Evolutionary conservation across 1,140 invertebrate species (phyloP), one percentile per base, ranked within the genome.

Genomic region (Plodia interpunctella): DNA sequence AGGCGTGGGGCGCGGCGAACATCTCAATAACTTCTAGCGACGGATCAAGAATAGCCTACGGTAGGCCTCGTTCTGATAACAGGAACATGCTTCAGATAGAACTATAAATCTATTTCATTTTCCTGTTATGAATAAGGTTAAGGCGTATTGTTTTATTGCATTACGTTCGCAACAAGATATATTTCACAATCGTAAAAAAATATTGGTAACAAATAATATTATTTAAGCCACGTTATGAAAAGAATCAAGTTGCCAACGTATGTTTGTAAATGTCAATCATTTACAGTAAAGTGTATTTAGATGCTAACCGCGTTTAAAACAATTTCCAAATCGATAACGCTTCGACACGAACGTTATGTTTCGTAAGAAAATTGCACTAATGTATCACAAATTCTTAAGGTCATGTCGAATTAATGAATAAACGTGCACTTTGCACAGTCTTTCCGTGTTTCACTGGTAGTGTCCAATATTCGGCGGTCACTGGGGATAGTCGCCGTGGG

Each of bases 321-420:
- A 44, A 44, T 44, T 44, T 44, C 38, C 38, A n/a, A 44, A 44
- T 44, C 38, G 38, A 44, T 44, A 44, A 44, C 38, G 38, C 38
- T 44, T 44, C 38, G 38, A 44, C 38, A 44, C 38, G 38, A 44
- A 44, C 38, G 38, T 44, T 44, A 44, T 44, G 38, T 44, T 15
- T 59, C 73, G 70, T 64, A 68, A 72, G 83, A 78, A 74, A 62
- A 83, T 83, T 87, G 78, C 83, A 86, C 83, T 76, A 60, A 74
- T 74, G 74, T 78, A 82, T 87, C 80, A 87, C 83, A 86, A 77
- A 70, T 76, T 65, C 63, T 62, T 74, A 69, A 79, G 66, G 65
- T 72, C 70, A 69, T 59, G 49, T 57, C 63, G 57, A 53, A 62
- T 56, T 49, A 32, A 32, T 32, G 30, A 32, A 57, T 63, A 25